Percentiles rank a stretch among this genome's conserved stretches.
Conservation (phyloP, 2,888 invertebrate genomes). For the Scaptomyza reducta region DNA sequence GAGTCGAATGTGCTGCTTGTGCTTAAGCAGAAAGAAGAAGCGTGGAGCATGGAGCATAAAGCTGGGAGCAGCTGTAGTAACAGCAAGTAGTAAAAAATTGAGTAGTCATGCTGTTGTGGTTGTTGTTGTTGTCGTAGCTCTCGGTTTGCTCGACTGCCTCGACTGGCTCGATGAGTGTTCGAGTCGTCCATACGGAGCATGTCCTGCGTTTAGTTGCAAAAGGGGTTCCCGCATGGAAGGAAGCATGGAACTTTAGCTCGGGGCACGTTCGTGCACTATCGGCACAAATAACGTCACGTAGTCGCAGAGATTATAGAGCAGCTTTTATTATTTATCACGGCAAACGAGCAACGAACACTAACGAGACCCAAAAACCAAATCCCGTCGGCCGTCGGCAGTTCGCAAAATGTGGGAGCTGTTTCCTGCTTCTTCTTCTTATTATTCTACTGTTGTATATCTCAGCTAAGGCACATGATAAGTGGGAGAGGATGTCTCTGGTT, state of each 20-base stretch:
- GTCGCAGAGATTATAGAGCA: conserved; percentile 84
- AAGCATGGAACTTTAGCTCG: conserved; percentile 45
- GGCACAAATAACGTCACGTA: conserved; percentile 84
- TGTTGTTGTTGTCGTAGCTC: conserved; percentile 25
- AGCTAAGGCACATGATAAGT: neutral
- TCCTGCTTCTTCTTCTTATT: conserved; percentile 11
- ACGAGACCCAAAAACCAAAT: conserved; percentile 75
- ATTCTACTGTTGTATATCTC: neutral
- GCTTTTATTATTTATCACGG: conserved; percentile 82
- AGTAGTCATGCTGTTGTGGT: conserved; percentile 61
- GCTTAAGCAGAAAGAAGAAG: conserved; percentile 37
- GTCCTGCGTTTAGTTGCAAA: conserved; percentile 11
- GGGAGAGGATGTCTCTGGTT: conserved; percentile 13
- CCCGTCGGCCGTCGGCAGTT: conserved; percentile 71
- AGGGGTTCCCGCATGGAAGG: conserved; percentile 27
- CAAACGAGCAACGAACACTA: conserved; percentile 76
- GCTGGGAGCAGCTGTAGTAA: conserved; percentile 9
- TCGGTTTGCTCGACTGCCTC: conserved; percentile 31
- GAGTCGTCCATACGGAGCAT: conserved; percentile 31
- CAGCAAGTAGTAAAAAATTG: conserved; percentile 54
- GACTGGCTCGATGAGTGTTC: conserved; percentile 22
- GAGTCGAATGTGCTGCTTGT: conserved; percentile 36
- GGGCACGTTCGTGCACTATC: conserved; percentile 82
- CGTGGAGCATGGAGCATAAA: neutral
- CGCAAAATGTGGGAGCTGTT: conserved; percentile 24